Evolutionary conservation across 2,888 invertebrate species (phyloP), one percentile per base, ranked within the genome.

Genomic region (Pseudococcus jackbeardsleyi): DNA sequence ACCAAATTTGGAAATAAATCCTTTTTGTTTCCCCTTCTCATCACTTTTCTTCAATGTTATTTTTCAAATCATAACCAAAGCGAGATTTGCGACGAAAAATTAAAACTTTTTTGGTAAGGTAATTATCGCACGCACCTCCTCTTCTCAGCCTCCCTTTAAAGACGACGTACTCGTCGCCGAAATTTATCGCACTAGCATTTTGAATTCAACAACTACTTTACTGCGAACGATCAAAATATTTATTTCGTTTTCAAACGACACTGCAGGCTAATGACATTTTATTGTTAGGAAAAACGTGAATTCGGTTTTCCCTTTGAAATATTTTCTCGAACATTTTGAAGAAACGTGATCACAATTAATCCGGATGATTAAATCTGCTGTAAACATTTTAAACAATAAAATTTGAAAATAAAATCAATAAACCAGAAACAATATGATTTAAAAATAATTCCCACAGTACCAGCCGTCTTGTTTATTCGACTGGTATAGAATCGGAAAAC

Each of bases 361-460:
- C n/a, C 54, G 54, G n/a, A 17, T n/a, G n/a, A 54, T 50, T 54
- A 54, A 54, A 54, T 15, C 54, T 54, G 54, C 42, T 6, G 54
- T 54, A 54, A 54, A 54, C n/a, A 54, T 54, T 54, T 54, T 54
- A n/a, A 54, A 54, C 54, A 54, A 54, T n/a, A 17, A 48, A 48
- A 50, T 50, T 50, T 12, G 26, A 50, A 50, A 12, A 50, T 50
- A 50, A 54, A 54, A 54, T 54, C 54, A 54, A 54, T 54, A 54
- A 54, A 54, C 54, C 54, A n/a, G 54, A 54, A 54, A 54, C 54
- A n/a, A 54, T 54, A n/a, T n/a, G 54, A 54, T n/a, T 54, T 54
- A 54, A 5, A 54, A 54, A 54, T n/a, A 54, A 54, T 54, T 54
- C 54, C n/a, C n/a, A 15, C 17, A 6, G n/a, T n/a, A 33, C 26